Evolutionary conservation across 2,797 vertebrate genomes (phyloP).

Genomic region (Otolemur crassicaudatus): DNA sequence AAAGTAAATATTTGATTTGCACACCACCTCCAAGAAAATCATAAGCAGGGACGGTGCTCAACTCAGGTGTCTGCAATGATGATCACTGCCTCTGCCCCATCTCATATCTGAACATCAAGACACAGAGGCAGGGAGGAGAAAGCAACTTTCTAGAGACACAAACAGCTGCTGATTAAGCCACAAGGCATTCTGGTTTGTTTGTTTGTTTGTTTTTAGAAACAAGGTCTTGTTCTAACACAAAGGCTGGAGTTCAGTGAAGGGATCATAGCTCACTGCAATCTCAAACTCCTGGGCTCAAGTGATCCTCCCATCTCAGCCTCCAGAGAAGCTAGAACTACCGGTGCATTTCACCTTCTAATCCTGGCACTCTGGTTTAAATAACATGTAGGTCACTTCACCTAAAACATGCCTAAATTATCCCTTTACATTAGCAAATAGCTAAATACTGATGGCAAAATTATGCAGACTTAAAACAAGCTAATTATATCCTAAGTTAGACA

Average conservation of each 20-base stretch:
- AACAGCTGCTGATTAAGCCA: conserved; percentile 36
- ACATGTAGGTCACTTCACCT: conserved; percentile 41
- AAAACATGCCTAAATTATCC: background rate
- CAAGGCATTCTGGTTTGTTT: conserved; percentile 1
- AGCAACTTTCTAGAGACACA: conserved; percentile 6
- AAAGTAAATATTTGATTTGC: background rate
- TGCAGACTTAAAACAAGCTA: background rate
- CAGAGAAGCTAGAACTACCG: background rate
- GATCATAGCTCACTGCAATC: background rate
- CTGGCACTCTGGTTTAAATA: conserved; percentile 4
- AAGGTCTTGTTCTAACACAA: background rate
- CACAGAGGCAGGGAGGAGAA: background rate
- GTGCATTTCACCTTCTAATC: background rate
- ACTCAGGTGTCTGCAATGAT: background rate
- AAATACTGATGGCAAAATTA: conserved; percentile 43
- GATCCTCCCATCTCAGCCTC: background rate
- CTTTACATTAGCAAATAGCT: conserved; percentile 14
- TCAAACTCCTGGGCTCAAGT: background rate
- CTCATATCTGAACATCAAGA: conserved; percentile 31
- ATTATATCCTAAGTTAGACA: background rate
- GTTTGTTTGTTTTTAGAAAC: background rate
- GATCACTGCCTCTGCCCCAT: background rate
- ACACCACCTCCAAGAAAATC: background rate
- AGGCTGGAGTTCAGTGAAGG: background rate
- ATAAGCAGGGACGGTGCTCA: background rate